These are phyloP conservation scores for Helicoverpa zea DNA, from an alignment of 1,140 invertebrate species.

Conservation along the genomic window DNA sequence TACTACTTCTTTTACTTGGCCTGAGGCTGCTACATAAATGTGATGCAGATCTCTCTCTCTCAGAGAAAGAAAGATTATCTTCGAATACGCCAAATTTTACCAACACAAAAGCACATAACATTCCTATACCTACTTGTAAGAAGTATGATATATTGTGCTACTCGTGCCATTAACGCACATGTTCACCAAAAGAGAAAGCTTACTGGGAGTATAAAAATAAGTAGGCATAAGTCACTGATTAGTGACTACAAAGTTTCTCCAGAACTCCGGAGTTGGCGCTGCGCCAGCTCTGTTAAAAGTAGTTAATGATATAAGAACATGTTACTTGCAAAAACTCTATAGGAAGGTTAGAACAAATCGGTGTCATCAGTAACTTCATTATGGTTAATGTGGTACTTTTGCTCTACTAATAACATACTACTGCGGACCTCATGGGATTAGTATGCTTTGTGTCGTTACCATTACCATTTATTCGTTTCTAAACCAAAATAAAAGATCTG, in stretches of 20 bases:
- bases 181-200: slow-evolving; percentile 27
- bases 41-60: neutral
- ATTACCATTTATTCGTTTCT: no score
- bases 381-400: slow-evolving; percentile 20
- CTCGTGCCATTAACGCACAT: slow-evolving; percentile 49
- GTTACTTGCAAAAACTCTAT: slow-evolving; percentile 23
- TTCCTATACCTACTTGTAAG: neutral
- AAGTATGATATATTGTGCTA: slow-evolving; percentile 40
- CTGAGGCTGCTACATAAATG: no score
- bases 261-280: slow-evolving; percentile 36
- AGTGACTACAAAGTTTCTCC: slow-evolving; percentile 58
- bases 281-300: slow-evolving; percentile 36
- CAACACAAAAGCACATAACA: neutral
- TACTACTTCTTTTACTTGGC: no score
- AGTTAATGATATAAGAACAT: slow-evolving; percentile 29
- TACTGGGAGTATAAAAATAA: slow-evolving; percentile 52
- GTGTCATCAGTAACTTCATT: slow-evolving; percentile 17
- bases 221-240: slow-evolving; percentile 56
- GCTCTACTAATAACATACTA: no score
- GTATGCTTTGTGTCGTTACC: no score
- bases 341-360: slow-evolving; percentile 8
- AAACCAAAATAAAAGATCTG: no score
- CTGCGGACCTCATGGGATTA: no score
- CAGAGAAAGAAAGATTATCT: no score
- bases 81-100: neutral